phyloP scores from a whole-genome alignment of 2,113 vertebrate genomes.

The Fregata magnificens region DNA sequence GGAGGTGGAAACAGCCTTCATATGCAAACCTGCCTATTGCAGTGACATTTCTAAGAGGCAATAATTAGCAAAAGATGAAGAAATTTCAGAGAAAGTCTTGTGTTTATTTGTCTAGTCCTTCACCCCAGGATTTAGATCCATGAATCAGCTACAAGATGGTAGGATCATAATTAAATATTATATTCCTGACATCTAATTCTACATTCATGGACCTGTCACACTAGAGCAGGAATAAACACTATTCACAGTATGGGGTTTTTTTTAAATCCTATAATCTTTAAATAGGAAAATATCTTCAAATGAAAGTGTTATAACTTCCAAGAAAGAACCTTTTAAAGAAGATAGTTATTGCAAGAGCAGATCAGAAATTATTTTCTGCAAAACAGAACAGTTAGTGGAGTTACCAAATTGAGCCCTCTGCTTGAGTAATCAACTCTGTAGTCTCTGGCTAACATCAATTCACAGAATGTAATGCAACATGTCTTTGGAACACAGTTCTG shows the following conservation, averaged over 20 bases:
- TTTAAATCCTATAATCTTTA: not conserved
- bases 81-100: not conserved
- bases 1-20: not conserved
- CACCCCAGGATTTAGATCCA: not conserved
- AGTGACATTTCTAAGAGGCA: not conserved
- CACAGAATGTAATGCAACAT: not conserved
- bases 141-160: not conserved
- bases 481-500: not conserved
- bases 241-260: not conserved
- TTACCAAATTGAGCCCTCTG: not conserved
- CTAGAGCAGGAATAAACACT: not conserved
- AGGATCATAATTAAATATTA: not conserved
- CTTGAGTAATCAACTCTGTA: not conserved
- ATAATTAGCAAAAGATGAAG: not conserved
- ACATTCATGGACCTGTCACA: not conserved
- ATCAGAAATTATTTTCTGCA: not conserved
- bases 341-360: not conserved
- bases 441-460: not conserved
- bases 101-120: not conserved
- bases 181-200: not conserved
- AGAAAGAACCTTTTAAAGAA: not conserved
- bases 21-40: not conserved
- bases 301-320: not conserved
- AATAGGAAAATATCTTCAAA: not conserved
- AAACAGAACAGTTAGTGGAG: not conserved